phyloP scores from a whole-genome alignment of 1,140 invertebrate species.

The Temnothorax nylanderi region DNA sequence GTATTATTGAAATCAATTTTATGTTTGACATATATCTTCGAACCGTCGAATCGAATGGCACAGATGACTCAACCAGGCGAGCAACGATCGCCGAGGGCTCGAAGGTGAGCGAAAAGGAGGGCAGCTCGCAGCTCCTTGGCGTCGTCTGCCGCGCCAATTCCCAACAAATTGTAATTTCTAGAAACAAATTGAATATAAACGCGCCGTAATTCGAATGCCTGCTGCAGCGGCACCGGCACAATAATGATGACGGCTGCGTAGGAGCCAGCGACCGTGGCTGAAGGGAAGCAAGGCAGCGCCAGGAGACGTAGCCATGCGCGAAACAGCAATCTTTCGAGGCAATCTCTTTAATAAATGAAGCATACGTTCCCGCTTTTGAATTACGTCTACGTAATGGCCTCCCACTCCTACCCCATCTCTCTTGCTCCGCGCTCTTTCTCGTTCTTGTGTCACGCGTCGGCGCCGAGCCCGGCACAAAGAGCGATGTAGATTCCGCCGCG shows the following conservation, averaged over 20 bases:
- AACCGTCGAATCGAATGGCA: background rate
- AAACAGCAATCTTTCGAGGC: conserved; percentile 83
- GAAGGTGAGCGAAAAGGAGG: conserved; percentile 56
- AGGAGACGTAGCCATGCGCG: conserved; percentile 79
- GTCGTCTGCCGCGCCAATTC: conserved; percentile 79
- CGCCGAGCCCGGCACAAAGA: conserved; percentile 69
- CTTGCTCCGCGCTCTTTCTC: conserved; percentile 44
- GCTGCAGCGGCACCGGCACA: conserved; percentile 80
- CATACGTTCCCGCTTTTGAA: conserved; percentile 81
- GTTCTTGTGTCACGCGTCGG: conserved; percentile 66
- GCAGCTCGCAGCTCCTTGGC: conserved; percentile 66
- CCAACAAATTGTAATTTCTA: conserved; percentile 83
- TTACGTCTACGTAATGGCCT: conserved; percentile 80
- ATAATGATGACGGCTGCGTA: conserved; percentile 79
- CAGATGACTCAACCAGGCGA: background rate
- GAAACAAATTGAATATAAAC: conserved; percentile 84
- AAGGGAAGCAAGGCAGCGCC: conserved; percentile 73
- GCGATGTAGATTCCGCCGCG: conserved; percentile 41
- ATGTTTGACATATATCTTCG: background rate
- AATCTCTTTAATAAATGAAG: conserved; percentile 84
- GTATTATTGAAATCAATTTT: background rate
- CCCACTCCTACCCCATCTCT: conserved; percentile 45
- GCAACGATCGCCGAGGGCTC: conserved; percentile 52
- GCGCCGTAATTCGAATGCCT: conserved; percentile 83
- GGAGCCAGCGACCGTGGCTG: conserved; percentile 71